Conservation (phyloP, 1,140 invertebrate species). For the Leptestheria dahalacensis region DNA sequence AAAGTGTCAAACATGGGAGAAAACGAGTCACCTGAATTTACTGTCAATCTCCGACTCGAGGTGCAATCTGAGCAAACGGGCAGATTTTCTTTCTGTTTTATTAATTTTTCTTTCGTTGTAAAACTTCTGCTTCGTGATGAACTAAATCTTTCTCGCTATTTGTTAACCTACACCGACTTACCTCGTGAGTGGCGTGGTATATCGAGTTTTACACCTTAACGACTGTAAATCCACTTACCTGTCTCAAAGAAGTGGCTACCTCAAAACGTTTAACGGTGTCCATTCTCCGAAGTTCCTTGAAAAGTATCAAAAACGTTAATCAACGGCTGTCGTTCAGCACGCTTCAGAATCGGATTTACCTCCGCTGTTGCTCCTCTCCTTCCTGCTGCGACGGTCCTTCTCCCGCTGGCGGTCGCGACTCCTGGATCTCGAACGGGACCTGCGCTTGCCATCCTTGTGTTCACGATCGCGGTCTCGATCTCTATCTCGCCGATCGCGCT, state of each 20-base stretch:
- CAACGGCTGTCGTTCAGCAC: not conserved
- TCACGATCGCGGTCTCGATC: not conserved
- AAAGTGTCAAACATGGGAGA: not conserved
- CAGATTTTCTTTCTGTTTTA: not conserved
- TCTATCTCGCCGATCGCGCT: slow-evolving; percentile 11
- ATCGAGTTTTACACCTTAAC: too few relatives aligned
- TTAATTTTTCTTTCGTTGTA: not conserved
- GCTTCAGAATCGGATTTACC: not conserved
- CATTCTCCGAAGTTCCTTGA: not conserved
- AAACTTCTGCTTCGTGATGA: too few relatives aligned
- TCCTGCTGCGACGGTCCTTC: slow-evolving; percentile 1
- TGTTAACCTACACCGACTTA: too few relatives aligned
- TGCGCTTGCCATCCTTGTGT: not conserved
- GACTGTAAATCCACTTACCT: not conserved
- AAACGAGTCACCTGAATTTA: not conserved
- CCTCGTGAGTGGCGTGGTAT: too few relatives aligned
- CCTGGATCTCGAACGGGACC: slow-evolving; percentile 7
- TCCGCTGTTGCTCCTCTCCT: not conserved
- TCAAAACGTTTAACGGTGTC: not conserved
- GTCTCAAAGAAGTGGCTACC: not conserved
- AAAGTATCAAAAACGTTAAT: too few relatives aligned
- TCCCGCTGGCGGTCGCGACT: slow-evolving; percentile 9
- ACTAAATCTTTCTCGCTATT: too few relatives aligned
- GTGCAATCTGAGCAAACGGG: not conserved
- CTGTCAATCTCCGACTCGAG: not conserved